phyloP scores from a whole-genome alignment of 2,888 invertebrate genomes.

The Limnephilus lunatus region DNA sequence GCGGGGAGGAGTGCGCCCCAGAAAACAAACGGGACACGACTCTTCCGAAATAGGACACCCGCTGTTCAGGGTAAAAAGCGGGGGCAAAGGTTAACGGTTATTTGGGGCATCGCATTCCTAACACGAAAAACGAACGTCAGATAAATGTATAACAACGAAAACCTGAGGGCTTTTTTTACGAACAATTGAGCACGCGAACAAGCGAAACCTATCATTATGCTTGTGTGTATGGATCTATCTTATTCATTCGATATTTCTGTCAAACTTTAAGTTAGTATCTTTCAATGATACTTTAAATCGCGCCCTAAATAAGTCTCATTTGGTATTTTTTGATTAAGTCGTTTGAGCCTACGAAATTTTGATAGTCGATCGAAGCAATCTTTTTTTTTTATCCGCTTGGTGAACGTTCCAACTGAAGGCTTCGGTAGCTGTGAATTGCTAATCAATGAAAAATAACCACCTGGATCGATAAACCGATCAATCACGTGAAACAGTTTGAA shows the following conservation, averaged over 20 bases:
- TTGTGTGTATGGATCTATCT: neutral
- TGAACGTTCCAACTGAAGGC: conserved; percentile 36
- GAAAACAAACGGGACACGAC: neutral
- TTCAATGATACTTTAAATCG: neutral
- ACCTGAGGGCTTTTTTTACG: neutral
- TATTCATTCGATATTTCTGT: neutral
- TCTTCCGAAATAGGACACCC: neutral
- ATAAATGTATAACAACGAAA: neutral
- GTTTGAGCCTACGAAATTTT: neutral
- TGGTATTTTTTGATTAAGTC: neutral
- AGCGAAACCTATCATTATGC: neutral
- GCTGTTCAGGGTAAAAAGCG: neutral
- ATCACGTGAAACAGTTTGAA: neutral
- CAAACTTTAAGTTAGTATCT: neutral
- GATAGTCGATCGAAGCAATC: neutral
- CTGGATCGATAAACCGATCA: conserved; percentile 32
- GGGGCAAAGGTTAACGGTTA: neutral
- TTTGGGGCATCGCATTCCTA: conserved; percentile 3
- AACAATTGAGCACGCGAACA: neutral
- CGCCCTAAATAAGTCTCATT: neutral
- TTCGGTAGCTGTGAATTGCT: neutral
- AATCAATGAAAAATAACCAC: conserved; percentile 10
- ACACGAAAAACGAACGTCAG: neutral
- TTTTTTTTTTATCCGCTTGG: conserved; percentile 11
- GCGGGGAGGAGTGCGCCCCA: neutral